These are phyloP conservation scores for Myocastor coypus DNA, from an alignment of 2,113 vertebrate genomes.

Conservation along the genomic window DNA sequence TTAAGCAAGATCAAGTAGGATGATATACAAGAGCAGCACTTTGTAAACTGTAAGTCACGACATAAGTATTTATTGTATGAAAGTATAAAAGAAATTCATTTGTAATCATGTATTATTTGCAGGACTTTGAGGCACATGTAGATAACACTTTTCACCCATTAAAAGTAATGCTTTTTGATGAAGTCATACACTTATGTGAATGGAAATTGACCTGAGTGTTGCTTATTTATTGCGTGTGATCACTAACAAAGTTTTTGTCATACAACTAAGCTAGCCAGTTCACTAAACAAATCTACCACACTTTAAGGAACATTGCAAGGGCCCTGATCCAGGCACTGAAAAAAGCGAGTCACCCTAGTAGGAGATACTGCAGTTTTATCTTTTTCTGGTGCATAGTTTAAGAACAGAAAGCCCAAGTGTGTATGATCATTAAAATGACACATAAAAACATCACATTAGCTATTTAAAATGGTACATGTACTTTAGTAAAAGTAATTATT, in stretches of 20 bases:
- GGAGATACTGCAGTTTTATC: not conserved
- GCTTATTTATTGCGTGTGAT: constrained; percentile 63
- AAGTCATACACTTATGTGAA: not conserved
- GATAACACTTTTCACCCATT: constrained; percentile 5
- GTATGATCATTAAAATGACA: not conserved
- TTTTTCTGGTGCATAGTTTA: constrained; percentile 48
- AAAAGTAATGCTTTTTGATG: constrained; percentile 11
- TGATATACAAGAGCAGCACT: not conserved
- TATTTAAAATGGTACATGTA: constrained; percentile 24
- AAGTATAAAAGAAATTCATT: constrained; percentile 45
- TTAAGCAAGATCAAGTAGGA: constrained; percentile 58
- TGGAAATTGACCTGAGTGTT: constrained; percentile 55
- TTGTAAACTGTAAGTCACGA: constrained; percentile 41
- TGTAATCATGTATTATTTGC: constrained; percentile 49
- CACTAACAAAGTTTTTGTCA: constrained; percentile 27
- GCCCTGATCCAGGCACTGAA: not conserved
- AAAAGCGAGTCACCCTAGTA: not conserved
- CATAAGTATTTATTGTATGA: constrained; percentile 61
- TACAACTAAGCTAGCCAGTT: not conserved
- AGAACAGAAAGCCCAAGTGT: constrained; percentile 26
- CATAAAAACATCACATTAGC: not conserved
- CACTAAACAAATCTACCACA: not conserved
- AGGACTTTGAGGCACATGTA: constrained; percentile 35
- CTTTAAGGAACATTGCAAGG: not conserved
- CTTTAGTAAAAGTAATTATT: constrained; percentile 15